Percentiles rank a stretch among this genome's conserved stretches.
Evolutionary conservation across 2,113 vertebrate species (phyloP).

Genomic region (Bothrops jararaca): DNA sequence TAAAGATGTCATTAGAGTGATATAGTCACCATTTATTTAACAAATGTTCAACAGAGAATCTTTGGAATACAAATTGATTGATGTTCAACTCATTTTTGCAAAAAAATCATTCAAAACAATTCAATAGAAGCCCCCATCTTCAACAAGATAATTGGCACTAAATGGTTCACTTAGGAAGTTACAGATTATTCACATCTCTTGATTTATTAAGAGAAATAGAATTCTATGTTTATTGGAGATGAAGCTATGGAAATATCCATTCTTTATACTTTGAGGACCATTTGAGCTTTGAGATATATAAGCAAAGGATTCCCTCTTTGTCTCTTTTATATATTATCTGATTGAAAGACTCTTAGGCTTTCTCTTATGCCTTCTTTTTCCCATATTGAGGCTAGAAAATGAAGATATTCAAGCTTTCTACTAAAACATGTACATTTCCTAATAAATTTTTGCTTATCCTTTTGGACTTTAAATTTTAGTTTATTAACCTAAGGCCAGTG

Average conservation of each 20-base stretch:
- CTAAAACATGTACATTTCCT: not conserved
- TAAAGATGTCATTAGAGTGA: not conserved
- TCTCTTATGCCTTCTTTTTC: not conserved
- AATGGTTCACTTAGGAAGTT: too few relatives aligned
- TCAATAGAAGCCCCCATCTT: not conserved
- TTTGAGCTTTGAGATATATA: not conserved
- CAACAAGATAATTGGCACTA: not conserved
- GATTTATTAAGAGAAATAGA: not conserved
- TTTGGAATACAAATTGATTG: not conserved
- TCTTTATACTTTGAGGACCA: not conserved
- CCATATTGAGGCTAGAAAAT: not conserved
- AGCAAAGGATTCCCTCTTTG: not conserved
- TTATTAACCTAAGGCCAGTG: not conserved
- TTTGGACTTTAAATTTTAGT: not conserved
- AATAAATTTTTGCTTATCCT: not conserved
- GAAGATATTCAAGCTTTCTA: not conserved
- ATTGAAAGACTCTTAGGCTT: not conserved
- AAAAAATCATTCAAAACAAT: not conserved
- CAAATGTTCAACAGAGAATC: not conserved
- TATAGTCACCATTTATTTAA: not conserved
- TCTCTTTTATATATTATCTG: not conserved
- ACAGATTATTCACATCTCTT: not conserved
- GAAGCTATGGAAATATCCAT: not conserved
- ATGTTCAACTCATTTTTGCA: not conserved
- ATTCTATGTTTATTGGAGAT: not conserved